phyloP scores from a whole-genome alignment of 1,140 invertebrate genomes.

The Branchinecta lindahli region DNA sequence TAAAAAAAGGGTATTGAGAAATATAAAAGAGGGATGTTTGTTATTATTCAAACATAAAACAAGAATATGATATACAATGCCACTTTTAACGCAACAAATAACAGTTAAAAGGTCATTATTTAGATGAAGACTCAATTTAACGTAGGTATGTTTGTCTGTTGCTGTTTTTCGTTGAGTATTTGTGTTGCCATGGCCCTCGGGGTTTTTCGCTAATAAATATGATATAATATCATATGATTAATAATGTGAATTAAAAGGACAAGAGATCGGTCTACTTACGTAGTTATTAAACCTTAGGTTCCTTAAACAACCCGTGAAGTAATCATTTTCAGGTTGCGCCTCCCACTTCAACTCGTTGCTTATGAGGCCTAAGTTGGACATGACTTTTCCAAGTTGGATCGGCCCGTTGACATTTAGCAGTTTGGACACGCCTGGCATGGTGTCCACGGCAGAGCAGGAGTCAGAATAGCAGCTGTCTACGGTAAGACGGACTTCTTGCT shows the following conservation, averaged over 20 bases:
- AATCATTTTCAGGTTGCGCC: slow-evolving; percentile 42
- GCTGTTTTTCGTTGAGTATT: too few species aligned
- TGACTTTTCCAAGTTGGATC: slow-evolving; percentile 66
- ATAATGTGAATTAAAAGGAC: background rate
- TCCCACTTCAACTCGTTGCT: slow-evolving; percentile 42
- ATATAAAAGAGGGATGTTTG: too few species aligned
- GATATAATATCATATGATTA: too few species aligned
- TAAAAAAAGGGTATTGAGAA: too few species aligned
- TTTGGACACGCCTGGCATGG: slow-evolving; percentile 51
- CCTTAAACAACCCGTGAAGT: slow-evolving; percentile 68
- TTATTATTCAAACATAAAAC: too few species aligned
- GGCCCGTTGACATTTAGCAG: slow-evolving; percentile 76
- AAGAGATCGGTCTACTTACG: slow-evolving; percentile 9
- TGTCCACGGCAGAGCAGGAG: slow-evolving; percentile 26
- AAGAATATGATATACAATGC: too few species aligned
- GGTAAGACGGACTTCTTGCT: slow-evolving; percentile 21
- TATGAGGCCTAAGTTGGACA: slow-evolving; percentile 42
- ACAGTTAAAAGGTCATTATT: too few species aligned
- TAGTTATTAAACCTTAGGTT: slow-evolving; percentile 56
- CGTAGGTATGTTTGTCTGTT: too few species aligned
- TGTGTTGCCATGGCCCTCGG: too few species aligned
- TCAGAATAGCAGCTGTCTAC: slow-evolving; percentile 23
- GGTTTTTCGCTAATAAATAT: too few species aligned
- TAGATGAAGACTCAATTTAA: too few species aligned
- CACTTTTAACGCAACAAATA: too few species aligned